Evolutionary conservation across 2,888 invertebrate species (phyloP), one percentile per base, ranked within the genome.

Genomic region (Drosophila eohydei): DNA sequence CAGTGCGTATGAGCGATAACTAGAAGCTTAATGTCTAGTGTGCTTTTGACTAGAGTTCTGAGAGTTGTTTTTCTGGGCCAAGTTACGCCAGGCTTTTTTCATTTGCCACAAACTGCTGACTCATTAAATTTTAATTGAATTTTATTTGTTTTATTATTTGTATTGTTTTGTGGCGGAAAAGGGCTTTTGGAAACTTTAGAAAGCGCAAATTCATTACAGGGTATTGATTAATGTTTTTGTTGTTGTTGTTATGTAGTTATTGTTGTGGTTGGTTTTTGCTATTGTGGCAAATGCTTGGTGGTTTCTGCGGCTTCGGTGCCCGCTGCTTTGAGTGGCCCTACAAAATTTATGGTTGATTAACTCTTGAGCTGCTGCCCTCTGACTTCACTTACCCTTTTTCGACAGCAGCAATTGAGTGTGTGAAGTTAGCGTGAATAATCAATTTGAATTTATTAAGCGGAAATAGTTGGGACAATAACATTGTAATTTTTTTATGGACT

Each of bases 81-180:
- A 3, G 7, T 21, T 50, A 2, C 12, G 54, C 36, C 6, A 41
- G 44, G 44, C 30, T 11, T 65, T 58, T 44, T 56, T 62, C 12
- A 52, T 63, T 30, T 41, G 54, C 32, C 28, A 59, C 26, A 62
- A 70, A 68, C 43, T 83, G 81, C 67, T 50, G 54, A 78, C 80
- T 89, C 89, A 89, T 81, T 75, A 64, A 62, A 75, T 71, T 85
- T 80, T 81, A 85, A 87, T 87, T 85, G 84, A 54, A 72, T 74
- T 83, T 79, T 57, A 81, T 80, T 78, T 56, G 56, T 14, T 56
- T 32, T 43, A 32, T 32, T 56, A 56, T 56, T 43, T 71, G 62
- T 59, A 72, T 74, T 81, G 68, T 64, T 60, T 2, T 41, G n/a
- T 43, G 30, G 16, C 55, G 71, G 54, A 80, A 74, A 71, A 63